Evolutionary conservation across 2,797 vertebrate species (phyloP).

Genomic region (Gephyroberyx darwinii): DNA sequence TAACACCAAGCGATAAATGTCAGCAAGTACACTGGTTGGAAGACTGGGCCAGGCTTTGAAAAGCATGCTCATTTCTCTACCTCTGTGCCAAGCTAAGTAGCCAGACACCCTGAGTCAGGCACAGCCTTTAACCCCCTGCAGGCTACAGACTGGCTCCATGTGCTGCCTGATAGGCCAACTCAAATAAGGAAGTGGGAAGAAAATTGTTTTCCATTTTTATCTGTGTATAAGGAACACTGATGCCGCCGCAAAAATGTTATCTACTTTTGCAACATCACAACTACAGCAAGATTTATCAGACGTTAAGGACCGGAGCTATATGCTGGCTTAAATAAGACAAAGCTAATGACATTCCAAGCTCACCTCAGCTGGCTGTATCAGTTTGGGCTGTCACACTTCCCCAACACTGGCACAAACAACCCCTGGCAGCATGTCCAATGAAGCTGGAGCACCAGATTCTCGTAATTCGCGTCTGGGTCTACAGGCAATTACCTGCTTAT

Average conservation of each 20-base stretch:
- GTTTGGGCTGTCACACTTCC: slow-evolving; percentile 43
- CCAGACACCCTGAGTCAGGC: slow-evolving; percentile 44
- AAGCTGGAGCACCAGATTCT: slow-evolving; percentile 50
- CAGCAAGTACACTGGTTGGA: slow-evolving; percentile 58
- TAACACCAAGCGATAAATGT: slow-evolving; percentile 73
- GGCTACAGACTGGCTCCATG: slow-evolving; percentile 40
- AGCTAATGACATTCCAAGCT: slow-evolving; percentile 35
- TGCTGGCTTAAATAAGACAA: slow-evolving; percentile 51
- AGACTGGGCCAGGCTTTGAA: slow-evolving; percentile 38
- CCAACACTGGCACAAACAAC: slow-evolving; percentile 59
- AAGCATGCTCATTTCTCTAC: slow-evolving; percentile 47
- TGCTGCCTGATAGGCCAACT: slow-evolving; percentile 30
- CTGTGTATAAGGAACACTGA: slow-evolving; percentile 3
- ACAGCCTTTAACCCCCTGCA: slow-evolving; percentile 46
- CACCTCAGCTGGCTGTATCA: slow-evolving; percentile 33
- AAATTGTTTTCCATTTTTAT: slow-evolving; percentile 15
- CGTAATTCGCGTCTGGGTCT: slow-evolving; percentile 68
- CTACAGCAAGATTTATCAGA: slow-evolving; percentile 3
- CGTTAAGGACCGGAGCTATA: slow-evolving; percentile 3
- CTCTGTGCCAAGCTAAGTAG: slow-evolving; percentile 40
- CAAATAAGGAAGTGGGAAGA: slow-evolving; percentile 4
- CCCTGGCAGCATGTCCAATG: slow-evolving; percentile 59
- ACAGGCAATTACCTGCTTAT: slow-evolving; percentile 78
- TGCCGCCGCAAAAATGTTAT: slow-evolving; percentile 4
- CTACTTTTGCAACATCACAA: not conserved